Base-by-base conservation (phyloP, 2,113 vertebrate species). In the Nymphicus hollandicus region DNA sequence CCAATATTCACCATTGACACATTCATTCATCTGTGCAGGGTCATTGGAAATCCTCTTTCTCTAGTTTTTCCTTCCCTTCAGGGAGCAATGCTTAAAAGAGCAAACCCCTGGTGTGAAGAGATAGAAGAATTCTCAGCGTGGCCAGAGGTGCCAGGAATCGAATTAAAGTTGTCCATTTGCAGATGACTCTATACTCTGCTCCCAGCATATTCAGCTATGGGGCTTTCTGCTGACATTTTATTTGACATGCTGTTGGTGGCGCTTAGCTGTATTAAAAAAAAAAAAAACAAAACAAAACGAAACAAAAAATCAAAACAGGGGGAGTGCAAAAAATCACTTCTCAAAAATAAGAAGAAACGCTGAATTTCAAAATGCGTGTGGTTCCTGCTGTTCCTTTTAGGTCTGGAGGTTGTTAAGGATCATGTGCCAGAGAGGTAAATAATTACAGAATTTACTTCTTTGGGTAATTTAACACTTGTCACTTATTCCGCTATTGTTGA, bases 1-100 rank as follows among this genome's bases (percentile, higher is more conserved):
- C 98, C 98, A 98, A 98, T 98, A 98, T 98, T 98, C 98, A 97
- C 97, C 98, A 98, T 98, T 98, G 98, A 98, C 98, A 98, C 97
- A 96, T 96, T 97, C 98, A 98, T 98, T 98, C 97, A 98, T 98
- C 98, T 98, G 98, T 97, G 97, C 98, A 97, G 98, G 98, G 98
- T 98, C 98, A 97, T 95, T 98, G 98, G 98, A 98, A 98, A 98
- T 98, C 98, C 97, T 98, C 98, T 97, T 98, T 98, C 97, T 97
- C 97, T 98, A 96, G 97, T 97, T 98, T 98, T 98, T 96, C 97
- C 96, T 98, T 98, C 98, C 97, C 98, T 98, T 98, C 98, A 98
- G 98, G 98, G 98, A 98, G 98, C 98, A 97, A 52, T 98, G 96
- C 97, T 98, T 98, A 98, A 98, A 98, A 98, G 98, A 98, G 93